Base-by-base conservation (phyloP, 92 coral and sea anemone genomes). In the Siderastrea siderea region DNA sequence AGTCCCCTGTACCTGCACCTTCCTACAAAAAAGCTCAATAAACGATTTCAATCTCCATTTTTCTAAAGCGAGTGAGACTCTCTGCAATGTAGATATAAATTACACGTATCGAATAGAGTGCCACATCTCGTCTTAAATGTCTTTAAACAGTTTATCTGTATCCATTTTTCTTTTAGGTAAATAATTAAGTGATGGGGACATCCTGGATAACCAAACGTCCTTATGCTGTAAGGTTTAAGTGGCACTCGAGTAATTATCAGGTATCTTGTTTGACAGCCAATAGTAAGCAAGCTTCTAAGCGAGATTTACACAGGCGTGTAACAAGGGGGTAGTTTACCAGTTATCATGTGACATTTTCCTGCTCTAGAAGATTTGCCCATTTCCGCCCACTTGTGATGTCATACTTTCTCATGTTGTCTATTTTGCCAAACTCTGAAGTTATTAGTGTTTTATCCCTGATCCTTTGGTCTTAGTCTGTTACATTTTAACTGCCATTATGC, bases 331-430 rank as follows among this genome's bases (percentile, higher is more conserved):
- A 74, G 78, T 62, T 61, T 61, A 84, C 87, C 79, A 74, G 87
- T 50, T 15, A 59, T 44, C 17, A 61, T 44, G 14, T 84, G 87
- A 72, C 87, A 83, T 72, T 54, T 82, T 5, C 19, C 50, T 79
- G 49, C 50, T 49, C 16, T 63, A 53, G 75, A 8, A 71, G 49
- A 73, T 49, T 16, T 73, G 44, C 45, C 81, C 71, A 62, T 16
- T 45, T 62, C 72, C 87, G 60, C 80, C 87, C 15, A 55, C 15
- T n/a, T 61, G 80, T 84, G 87, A 84, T 84, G 87, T 84, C 76
- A 84, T 60, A 84, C 69, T 73, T 84, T 44, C 73, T 84, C 60
- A 84, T 72, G 4, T 82, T 38, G 74, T 52, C 74, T 62, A 13
- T 51, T 16, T 62, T 62, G 47, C 58, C 73, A 3, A 49, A 84